Evolutionary conservation across 2,888 invertebrate species (phyloP), one percentile per base, ranked within the genome.

Genomic region (Malthinus flaveolus): DNA sequence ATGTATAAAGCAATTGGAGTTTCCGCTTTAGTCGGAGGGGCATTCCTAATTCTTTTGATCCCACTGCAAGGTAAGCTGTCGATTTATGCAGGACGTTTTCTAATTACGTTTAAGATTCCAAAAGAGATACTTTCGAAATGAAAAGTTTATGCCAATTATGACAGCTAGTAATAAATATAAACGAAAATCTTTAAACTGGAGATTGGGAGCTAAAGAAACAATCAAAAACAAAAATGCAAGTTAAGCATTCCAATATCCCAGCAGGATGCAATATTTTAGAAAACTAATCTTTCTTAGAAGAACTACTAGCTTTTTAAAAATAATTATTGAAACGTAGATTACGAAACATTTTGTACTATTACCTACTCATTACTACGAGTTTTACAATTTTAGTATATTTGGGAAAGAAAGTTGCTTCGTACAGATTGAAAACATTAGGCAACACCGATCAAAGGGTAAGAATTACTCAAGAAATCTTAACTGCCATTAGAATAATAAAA

Each of bases 381-480:
- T n/a, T n/a, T n/a, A 50, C 10, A 10, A 70, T 77, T 49, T 76
- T 81, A 10, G 92, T 92, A 11, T 79, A 78, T 3, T 76, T 91
- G 9, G 81, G 67, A 11, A 62, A 57, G 49, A 57, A 64, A 56
- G 51, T 68, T 0, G 59, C 64, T 9, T 55, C 53, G 33, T 63
- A 56, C 31, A 31, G 61, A 42, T 10, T 58, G n/a, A 61, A 53
- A 61, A 54, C 58, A 46, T 42, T 57, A 33, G 32, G n/a, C 12
- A 82, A 88, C 71, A 94, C 95, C 0, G 95, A 96, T 77, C 87
- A 88, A 66, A 83, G 96, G 60, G 89, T 96, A 47, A 85, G 91
- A 50, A 83, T 94, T 46, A 95, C 95, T 91, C 91, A 90, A 73
- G 95, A 96, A 82, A 87, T 96, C 67, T 88, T 96, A 63, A 85